Evolutionary conservation across 64 coral and sea anemone species (phyloP).

Genomic region (Dendronephthya gigantea): DNA sequence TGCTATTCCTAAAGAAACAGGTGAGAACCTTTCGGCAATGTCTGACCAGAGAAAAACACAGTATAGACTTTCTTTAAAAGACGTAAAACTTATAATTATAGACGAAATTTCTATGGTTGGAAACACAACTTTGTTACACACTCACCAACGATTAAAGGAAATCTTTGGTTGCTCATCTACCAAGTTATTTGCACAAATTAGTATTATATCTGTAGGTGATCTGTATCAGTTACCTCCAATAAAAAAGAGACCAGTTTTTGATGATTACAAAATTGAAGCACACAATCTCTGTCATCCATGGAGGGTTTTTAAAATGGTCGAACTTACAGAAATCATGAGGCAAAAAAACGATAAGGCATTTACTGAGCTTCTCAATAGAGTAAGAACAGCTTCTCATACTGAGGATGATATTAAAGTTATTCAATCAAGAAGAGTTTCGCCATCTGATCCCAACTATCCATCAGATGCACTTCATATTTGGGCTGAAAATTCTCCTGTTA

Average conservation of each 20-base stretch:
- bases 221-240: slow-evolving; percentile 29
- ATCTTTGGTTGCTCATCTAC: too few species aligned
- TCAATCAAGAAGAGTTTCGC: neutral
- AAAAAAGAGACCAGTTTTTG: slow-evolving; percentile 20
- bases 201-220: too few species aligned
- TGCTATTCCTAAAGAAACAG: slow-evolving; percentile 24
- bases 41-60: too few species aligned
- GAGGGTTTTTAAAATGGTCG: slow-evolving; percentile 31
- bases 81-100: neutral
- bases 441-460: slow-evolving; percentile 14
- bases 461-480: slow-evolving; percentile 40
- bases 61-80: too few species aligned
- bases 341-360: slow-evolving; percentile 28
- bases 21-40: too few species aligned
- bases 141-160: too few species aligned
- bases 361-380: slow-evolving; percentile 30
- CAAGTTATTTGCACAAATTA: too few species aligned
- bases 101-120: too few species aligned
- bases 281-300: slow-evolving; percentile 39
- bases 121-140: too few species aligned
- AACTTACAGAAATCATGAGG: slow-evolving; percentile 45
- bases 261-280: slow-evolving; percentile 22
- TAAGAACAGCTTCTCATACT: too few species aligned
- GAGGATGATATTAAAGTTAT: slow-evolving; percentile 34
- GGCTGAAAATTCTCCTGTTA: slow-evolving; percentile 43